Evolutionary conservation across 1,140 invertebrate species (phyloP), one percentile per base, ranked within the genome.

Genomic region (Goniozus legneri): DNA sequence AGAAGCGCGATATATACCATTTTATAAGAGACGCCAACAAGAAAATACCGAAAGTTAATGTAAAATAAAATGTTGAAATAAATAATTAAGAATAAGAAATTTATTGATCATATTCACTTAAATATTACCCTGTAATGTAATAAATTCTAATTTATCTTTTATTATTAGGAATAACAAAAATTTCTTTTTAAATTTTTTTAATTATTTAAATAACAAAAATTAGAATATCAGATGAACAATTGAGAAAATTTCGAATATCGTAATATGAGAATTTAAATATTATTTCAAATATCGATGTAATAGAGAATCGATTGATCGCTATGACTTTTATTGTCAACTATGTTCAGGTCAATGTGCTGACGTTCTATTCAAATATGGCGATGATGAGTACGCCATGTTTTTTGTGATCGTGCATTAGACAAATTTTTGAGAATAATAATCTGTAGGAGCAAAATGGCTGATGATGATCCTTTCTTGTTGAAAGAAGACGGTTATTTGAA

Each of bases 401-500:
- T 62, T 68, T 58, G 65, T 74, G 69, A 74, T 71, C 64, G 67
- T 52, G 67, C 58, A 67, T 67, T 69, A 71, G 61, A 60, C 39
- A 65, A 68, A 64, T 69, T 64, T 72, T 73, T 70, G 66, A 64
- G 61, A 62, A 60, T 60, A 53, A 52, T 71, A 65, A 70, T 67
- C 59, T 56, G 60, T 79, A 77, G 76, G 69, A 80, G 76, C 81
- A 85, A 85, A 84, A 87, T 87, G 85, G 84, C 84, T 79, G 82
- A 86, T 82, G 76, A 77, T 71, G 84, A 85, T 79, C 80, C 81
- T 74, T 85, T 83, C 80, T 80, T 83, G 77, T 82, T 90, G 73
- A 86, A 86, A 76, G 86, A 89, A 81, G 86, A 89, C 79, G 87
- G 87, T 71, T 88, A 85, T 79, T 82, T 89, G 77, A 84, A 86